Evolutionary conservation across 2,888 invertebrate species (phyloP).

Genomic region (Nemotelus nigrinus): DNA sequence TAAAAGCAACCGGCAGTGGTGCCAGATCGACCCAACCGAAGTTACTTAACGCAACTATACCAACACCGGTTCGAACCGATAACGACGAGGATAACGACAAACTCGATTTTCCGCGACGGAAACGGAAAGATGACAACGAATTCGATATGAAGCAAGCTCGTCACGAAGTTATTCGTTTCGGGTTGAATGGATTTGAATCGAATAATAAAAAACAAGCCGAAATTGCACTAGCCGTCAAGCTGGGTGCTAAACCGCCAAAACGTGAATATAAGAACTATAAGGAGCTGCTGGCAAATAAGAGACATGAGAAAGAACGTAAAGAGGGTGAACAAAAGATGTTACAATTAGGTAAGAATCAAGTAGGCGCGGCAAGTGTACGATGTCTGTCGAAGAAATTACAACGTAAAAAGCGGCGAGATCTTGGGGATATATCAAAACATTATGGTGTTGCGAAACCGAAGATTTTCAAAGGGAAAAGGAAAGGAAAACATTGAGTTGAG

Average conservation of each 20-base stretch:
- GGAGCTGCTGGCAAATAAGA: constrained; percentile 71
- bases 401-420: constrained; percentile 63
- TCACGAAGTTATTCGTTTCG: constrained; percentile 86
- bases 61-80: background rate
- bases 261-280: constrained; percentile 78
- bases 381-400: constrained; percentile 64
- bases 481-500: constrained; percentile 41
- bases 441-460: constrained; percentile 62
- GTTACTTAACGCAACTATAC: too few species aligned
- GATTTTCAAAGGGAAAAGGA: constrained; percentile 53
- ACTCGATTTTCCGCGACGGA: background rate
- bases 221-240: constrained; percentile 78
- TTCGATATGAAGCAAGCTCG: constrained; percentile 80
- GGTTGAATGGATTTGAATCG: constrained; percentile 78
- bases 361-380: constrained; percentile 69
- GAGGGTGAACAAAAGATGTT: constrained; percentile 66
- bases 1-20: constrained; percentile 46
- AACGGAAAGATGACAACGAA: constrained; percentile 60
- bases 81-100: background rate
- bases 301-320: constrained; percentile 67
- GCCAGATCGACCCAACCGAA: too few species aligned
- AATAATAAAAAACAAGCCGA: constrained; percentile 81
- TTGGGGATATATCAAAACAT: constrained; percentile 64
- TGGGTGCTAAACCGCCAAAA: constrained; percentile 85
- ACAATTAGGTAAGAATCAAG: constrained; percentile 70